Base-by-base conservation (phyloP, 1,140 invertebrate species). In the Zaprionus taronus region DNA sequence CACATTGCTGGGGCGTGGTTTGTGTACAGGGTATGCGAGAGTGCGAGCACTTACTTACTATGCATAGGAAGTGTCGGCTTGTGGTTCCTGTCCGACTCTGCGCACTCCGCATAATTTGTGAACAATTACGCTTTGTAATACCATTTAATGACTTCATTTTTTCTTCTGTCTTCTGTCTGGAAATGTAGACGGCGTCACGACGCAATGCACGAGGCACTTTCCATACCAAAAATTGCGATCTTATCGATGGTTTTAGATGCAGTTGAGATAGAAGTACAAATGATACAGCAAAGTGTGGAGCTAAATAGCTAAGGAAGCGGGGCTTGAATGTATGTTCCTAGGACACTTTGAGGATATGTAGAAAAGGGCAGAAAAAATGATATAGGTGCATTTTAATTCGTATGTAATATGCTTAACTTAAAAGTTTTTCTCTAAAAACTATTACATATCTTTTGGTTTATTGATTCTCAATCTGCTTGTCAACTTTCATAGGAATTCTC, bases 71-170 rank as follows among this genome's bases (percentile, higher is more conserved):
- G 83, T 81, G 72, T 34, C 53, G 71, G 62, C 58, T 44, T 56
- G 41, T 11, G 51, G 81, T 78, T 70, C 77, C 76, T 82, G 66
- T 72, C 38, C 31, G 20, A 26, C 53, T 53, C 63, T 67, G 53
- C 36, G 53, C 36, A 38, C 9, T 34, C 2, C 47, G 66, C 71
- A 79, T 87, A 87, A 87, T 89, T 87, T 87, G 84, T 89, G 86
- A 90, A 90, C 85, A 91, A 90, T 90, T 90, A 90, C 85, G 85
- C 85, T 85, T 91, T 90, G 85, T 90, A 90, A 90, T 90, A 90
- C 67, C 85, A 91, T 90, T 90, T 90, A 90, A 90, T 90, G 85
- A 90, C 85, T 90, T 90, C 73, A 90, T 89, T 89, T 89, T 60
- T 28, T 66, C 61, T 44, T 6, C n/a, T 41, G 41, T 66, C 61